Conservation (phyloP, 2,113 vertebrate genomes). For the Origma solitaria region DNA sequence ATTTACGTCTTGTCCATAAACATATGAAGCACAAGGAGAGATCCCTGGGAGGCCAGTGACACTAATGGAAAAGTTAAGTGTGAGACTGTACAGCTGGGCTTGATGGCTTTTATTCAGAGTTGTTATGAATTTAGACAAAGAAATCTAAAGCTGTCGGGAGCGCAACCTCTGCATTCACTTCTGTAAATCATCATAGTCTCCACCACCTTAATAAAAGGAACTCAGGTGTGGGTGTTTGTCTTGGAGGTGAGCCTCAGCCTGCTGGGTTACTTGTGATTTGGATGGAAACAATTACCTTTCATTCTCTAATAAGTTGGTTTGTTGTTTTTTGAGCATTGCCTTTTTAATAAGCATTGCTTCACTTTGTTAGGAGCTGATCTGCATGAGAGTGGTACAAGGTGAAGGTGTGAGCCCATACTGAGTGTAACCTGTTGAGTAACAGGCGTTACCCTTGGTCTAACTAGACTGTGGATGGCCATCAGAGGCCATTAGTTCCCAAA, state of each 20-base stretch:
- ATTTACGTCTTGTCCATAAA: slow-evolving; percentile 67
- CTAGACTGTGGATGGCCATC: too few species aligned
- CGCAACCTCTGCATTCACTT: slow-evolving; percentile 34
- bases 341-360: not conserved
- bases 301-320: not conserved
- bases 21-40: slow-evolving; percentile 24
- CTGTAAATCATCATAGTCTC: slow-evolving; percentile 37
- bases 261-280: not conserved
- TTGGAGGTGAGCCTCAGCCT: not conserved
- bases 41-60: slow-evolving; percentile 17
- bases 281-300: not conserved
- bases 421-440: not conserved
- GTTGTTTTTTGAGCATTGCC: not conserved
- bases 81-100: slow-evolving; percentile 8
- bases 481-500: not conserved
- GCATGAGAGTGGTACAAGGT: not conserved
- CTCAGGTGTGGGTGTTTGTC: not conserved
- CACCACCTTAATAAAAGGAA: not conserved
- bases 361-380: not conserved
- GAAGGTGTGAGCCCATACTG: not conserved
- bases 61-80: slow-evolving; percentile 15
- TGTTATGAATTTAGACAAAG: slow-evolving; percentile 55
- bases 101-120: slow-evolving; percentile 14
- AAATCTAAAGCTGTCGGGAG: slow-evolving; percentile 59
- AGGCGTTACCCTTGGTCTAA: not conserved